Percentiles rank a stretch among this genome's conserved stretches.
These are phyloP conservation scores for Xylophagus ater DNA, from an alignment of 2,888 invertebrate genomes.

Conservation along the genomic window DNA sequence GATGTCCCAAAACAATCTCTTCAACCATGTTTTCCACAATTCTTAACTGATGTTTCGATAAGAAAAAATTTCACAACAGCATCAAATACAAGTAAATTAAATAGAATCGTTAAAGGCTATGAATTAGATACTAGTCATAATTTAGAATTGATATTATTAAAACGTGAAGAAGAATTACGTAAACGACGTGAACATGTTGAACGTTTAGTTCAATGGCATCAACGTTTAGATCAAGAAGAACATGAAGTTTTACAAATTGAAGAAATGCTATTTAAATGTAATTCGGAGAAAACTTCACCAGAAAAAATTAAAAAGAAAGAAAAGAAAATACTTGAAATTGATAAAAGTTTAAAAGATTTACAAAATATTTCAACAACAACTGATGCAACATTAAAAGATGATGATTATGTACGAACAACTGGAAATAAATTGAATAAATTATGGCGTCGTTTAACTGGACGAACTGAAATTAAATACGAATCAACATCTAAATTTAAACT, in stretches of 20 bases:
- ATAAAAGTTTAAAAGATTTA: conserved; percentile 28
- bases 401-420: conserved; percentile 25
- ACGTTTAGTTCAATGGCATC: conserved; percentile 44
- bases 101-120: conserved; percentile 22
- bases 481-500: conserved; percentile 34
- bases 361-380: conserved; percentile 22
- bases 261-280: conserved; percentile 26
- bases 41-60: conserved; percentile 10
- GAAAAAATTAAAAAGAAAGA: conserved; percentile 21
- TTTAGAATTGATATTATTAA: conserved; percentile 31
- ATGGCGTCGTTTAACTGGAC: conserved; percentile 40
- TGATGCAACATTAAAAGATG: neutral
- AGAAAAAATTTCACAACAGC: conserved; percentile 11
- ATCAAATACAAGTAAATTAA: conserved; percentile 18
- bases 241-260: conserved; percentile 42
- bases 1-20: neutral
- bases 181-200: conserved; percentile 42
- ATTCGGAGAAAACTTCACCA: conserved; percentile 9
- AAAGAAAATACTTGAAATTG: conserved; percentile 28
- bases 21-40: neutral
- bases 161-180: conserved; percentile 41
- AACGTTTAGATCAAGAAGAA: conserved; percentile 44
- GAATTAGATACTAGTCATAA: conserved; percentile 24
- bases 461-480: conserved; percentile 34
- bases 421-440: conserved; percentile 39